These are phyloP conservation scores for Melanaphis sacchari DNA, from an alignment of 1,140 invertebrate genomes.

Conservation along the genomic window DNA sequence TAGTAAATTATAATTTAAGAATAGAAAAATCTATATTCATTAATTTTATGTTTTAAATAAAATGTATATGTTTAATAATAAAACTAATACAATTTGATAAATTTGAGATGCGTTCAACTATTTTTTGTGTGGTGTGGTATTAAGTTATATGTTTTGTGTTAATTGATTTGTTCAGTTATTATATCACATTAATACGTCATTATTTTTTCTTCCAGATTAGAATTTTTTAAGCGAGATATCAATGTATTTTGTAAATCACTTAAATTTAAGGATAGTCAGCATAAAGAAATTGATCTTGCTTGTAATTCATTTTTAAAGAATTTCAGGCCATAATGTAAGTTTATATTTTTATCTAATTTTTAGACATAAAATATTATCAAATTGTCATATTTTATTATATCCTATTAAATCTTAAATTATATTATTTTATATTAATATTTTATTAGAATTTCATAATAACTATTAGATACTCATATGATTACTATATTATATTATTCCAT, in stretches of 20 bases:
- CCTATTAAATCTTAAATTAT: background rate
- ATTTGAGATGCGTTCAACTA: background rate
- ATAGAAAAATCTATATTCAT: no score
- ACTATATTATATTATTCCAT: no score
- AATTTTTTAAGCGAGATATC: slow-evolving; percentile 52
- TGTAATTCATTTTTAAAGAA: slow-evolving; percentile 16
- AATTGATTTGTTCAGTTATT: background rate
- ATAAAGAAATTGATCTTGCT: slow-evolving; percentile 17
- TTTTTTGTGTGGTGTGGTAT: background rate
- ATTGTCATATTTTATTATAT: background rate
- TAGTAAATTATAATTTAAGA: no score
- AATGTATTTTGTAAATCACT: slow-evolving; percentile 41
- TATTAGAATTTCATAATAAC: background rate
- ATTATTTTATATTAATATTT: background rate
- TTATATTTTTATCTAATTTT: background rate
- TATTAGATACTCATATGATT: no score
- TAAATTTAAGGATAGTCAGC: background rate
- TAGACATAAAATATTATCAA: background rate
- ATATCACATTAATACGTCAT: background rate
- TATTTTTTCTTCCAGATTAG: slow-evolving; percentile 25
- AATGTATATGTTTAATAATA: background rate
- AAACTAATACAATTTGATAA: background rate
- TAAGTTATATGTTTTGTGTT: background rate
- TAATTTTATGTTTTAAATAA: background rate
- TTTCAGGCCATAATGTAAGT: slow-evolving; percentile 38